A percentile compares a stretch with the other conserved stretches of the same genome.
These are phyloP conservation scores for Andrena praecox DNA, from an alignment of 2,888 invertebrate genomes.

Conservation along the genomic window DNA sequence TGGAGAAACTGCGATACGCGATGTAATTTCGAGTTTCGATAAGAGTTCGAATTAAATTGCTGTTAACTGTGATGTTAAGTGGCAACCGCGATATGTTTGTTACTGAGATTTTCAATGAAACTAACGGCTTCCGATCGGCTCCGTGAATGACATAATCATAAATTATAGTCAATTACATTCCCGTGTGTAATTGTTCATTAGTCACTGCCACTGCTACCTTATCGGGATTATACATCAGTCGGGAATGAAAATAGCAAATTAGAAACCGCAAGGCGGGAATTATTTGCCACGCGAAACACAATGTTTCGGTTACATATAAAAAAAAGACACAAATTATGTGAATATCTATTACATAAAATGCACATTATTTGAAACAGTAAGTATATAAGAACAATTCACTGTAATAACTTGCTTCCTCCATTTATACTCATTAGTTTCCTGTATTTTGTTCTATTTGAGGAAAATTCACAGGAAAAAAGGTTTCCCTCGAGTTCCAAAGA, in stretches of 20 bases:
- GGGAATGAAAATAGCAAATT: neutral
- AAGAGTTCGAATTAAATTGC: too few species aligned
- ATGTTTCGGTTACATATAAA: neutral
- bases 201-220: too few species aligned
- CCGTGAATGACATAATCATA: too few species aligned
- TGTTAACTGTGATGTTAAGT: too few species aligned
- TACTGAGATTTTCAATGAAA: too few species aligned
- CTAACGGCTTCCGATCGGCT: too few species aligned
- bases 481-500: neutral
- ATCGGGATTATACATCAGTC: too few species aligned
- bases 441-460: conserved; percentile 24
- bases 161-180: too few species aligned
- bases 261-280: neutral
- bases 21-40: too few species aligned
- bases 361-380: conserved; percentile 27
- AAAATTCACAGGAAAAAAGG: neutral
- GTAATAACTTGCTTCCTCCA: conserved; percentile 41
- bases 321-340: conserved; percentile 24
- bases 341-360: conserved; percentile 35
- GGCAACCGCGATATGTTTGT: too few species aligned
- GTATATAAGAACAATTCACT: conserved; percentile 24
- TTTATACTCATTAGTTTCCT: conserved; percentile 7
- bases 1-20: too few species aligned
- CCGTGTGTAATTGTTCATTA: too few species aligned
- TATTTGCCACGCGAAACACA: neutral